These are phyloP conservation scores for Toxostoma redivivum DNA, from an alignment of 2,113 vertebrate species.

Conservation along the genomic window DNA sequence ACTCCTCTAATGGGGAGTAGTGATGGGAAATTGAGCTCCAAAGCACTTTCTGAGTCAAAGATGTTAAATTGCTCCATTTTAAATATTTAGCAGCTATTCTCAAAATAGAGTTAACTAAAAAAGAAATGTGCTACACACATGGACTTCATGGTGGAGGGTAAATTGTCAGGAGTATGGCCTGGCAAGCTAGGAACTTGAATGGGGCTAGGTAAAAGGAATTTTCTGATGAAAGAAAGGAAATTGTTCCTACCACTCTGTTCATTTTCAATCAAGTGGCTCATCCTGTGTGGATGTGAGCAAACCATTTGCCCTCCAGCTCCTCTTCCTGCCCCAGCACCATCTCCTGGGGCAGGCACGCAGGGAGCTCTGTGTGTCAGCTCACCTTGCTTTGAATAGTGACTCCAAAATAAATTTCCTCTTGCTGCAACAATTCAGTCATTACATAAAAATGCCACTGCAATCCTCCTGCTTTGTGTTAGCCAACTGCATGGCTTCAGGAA, in stretches of 20 bases:
- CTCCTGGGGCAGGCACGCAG: background rate
- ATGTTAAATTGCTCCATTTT: background rate
- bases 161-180: background rate
- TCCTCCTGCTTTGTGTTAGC: background rate
- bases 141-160: background rate
- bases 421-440: background rate
- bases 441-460: background rate
- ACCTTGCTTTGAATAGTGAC: background rate
- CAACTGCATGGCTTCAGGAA: background rate
- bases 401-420: background rate
- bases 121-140: background rate
- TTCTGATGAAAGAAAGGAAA: constrained; percentile 58
- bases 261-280: constrained; percentile 8
- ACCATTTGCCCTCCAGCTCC: background rate
- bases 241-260: constrained; percentile 35
- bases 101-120: background rate
- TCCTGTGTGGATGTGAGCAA: background rate
- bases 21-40: background rate
- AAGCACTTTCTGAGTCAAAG: background rate
- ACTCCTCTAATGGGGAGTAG: background rate
- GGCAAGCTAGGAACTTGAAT: background rate
- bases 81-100: constrained; percentile 19
- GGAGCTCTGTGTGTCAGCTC: background rate
- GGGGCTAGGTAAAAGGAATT: constrained; percentile 22
- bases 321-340: background rate